Conservation (phyloP, 2,888 invertebrate species). For the Rhorus exstirpatorius region DNA sequence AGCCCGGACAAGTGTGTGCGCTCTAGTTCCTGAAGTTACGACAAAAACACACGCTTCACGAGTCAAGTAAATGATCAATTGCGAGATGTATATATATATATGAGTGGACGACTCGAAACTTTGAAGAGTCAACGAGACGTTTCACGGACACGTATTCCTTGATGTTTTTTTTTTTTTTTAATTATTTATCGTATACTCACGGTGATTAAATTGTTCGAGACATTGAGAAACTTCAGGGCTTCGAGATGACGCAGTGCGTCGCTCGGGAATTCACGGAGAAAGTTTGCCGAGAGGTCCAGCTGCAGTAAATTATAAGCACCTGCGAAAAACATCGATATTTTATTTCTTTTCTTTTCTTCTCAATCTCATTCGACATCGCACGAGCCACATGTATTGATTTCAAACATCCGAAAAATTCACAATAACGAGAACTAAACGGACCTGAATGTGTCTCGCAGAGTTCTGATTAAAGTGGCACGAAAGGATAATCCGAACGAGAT, state of each 20-base stretch:
- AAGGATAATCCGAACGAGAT: constrained; percentile 5
- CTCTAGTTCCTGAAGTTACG: constrained; percentile 90
- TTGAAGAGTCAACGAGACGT: no score
- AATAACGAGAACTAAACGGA: constrained; percentile 8
- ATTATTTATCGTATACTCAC: constrained; percentile 87
- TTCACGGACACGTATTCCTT: no score
- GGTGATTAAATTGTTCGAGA: constrained; percentile 95
- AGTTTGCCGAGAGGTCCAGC: constrained; percentile 95
- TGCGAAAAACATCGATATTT: constrained; percentile 72
- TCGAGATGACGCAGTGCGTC: constrained; percentile 91
- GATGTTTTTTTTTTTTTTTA: no score
- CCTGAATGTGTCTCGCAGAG: not conserved
- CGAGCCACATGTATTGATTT: not conserved
- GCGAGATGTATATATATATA: no score
- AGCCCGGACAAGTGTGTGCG: constrained; percentile 91
- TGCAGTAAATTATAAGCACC: constrained; percentile 92
- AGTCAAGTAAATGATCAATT: not conserved
- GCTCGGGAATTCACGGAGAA: constrained; percentile 93
- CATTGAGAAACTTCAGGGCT: constrained; percentile 91
- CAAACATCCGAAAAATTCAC: not conserved
- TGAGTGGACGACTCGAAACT: no score
- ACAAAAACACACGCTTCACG: not conserved
- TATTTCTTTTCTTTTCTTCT: constrained; percentile 6
- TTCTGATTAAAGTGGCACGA: constrained; percentile 21
- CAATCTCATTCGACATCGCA: not conserved